Percentiles rank a stretch among this genome's conserved stretches.
These are phyloP conservation scores for Zoroaster sp. DNA, from an alignment of 53 echinoderm and acorn worm genomes.

Conservation along the genomic window DNA sequence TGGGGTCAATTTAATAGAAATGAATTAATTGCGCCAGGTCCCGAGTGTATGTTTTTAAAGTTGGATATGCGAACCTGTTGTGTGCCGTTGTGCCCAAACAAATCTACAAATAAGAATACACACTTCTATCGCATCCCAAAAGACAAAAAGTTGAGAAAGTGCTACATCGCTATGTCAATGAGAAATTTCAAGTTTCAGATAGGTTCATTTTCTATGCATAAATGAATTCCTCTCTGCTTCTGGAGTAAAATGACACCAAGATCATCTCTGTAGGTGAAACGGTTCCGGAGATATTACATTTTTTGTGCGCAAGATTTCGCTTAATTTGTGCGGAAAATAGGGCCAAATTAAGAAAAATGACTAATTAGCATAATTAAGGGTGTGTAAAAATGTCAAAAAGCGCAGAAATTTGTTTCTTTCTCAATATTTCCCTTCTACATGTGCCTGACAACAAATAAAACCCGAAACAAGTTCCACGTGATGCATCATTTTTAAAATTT, in stretches of 20 bases:
- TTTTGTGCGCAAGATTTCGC: background rate
- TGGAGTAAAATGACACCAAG: background rate
- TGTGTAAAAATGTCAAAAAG: background rate
- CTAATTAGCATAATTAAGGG: background rate
- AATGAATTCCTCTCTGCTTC: background rate
- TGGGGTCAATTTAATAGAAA: too few relatives aligned
- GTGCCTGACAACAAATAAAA: background rate
- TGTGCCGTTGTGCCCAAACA: too few relatives aligned
- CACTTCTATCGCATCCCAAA: too few relatives aligned
- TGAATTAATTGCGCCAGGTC: too few relatives aligned
- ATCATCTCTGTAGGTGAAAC: background rate
- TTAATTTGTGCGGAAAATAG: background rate
- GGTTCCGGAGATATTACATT: background rate
- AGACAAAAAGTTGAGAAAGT: too few relatives aligned
- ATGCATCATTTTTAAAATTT: too few relatives aligned
- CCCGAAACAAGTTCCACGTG: background rate
- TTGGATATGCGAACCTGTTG: too few relatives aligned
- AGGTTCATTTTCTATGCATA: background rate
- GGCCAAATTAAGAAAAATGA: background rate
- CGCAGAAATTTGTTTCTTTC: background rate
- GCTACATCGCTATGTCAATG: too few relatives aligned
- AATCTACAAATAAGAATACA: too few relatives aligned
- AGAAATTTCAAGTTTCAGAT: background rate
- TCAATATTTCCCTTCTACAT: background rate
- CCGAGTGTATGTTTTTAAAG: too few relatives aligned